Evolutionary conservation across 2,797 vertebrate genomes (phyloP).

Genomic region (Heliangelus exortis): DNA sequence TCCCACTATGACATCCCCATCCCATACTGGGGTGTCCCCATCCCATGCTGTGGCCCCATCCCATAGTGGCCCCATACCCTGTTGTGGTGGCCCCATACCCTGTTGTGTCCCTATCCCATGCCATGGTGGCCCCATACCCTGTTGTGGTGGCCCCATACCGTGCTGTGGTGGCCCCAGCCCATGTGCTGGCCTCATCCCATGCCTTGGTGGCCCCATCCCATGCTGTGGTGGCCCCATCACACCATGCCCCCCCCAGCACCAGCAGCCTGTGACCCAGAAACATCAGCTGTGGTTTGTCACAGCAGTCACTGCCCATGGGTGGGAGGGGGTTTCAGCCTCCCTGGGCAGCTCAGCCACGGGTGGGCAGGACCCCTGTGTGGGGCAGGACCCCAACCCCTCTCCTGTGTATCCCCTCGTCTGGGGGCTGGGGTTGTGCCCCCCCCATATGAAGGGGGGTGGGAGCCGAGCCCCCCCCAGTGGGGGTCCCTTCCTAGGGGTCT

Average conservation of each 20-base stretch:
- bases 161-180: not conserved
- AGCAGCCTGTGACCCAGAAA: not conserved
- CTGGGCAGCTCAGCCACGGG: fast-evolving
- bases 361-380: not conserved
- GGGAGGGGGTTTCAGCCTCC: no score
- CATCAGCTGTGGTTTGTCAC: not conserved
- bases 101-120: no score
- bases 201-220: no score
- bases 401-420: not conserved
- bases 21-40: no score
- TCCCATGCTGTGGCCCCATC: no score
- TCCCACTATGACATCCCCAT: no score
- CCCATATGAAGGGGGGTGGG: not conserved
- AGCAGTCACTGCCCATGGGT: fast-evolving
- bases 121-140: no score
- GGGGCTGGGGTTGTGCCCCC: no score
- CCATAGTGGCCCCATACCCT: not conserved
- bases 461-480: not conserved
- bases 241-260: not conserved
- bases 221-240: not conserved
- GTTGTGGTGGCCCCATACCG: no score
- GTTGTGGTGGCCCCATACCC: not conserved
- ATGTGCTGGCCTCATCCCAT: no score
- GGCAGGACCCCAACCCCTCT: not conserved
- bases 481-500: not conserved